Conservation (phyloP, 1,140 invertebrate species). For the Pseudachorutes palmiensis region DNA sequence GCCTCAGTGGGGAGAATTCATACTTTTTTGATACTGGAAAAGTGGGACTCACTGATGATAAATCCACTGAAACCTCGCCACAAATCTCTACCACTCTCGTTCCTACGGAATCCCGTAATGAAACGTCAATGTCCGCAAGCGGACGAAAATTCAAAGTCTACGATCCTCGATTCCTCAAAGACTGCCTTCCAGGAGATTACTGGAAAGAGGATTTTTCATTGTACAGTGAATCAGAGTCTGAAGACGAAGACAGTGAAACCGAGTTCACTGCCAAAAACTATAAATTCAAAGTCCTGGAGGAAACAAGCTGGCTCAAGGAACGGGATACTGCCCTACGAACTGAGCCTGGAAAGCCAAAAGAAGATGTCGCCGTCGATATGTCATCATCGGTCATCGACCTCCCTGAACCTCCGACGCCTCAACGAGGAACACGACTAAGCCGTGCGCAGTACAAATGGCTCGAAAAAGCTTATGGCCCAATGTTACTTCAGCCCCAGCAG, state of each 20-base stretch:
- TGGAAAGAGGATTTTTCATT: background rate
- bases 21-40: too few species aligned
- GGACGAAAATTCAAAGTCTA: too few species aligned
- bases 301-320: background rate
- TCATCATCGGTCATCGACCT: too few species aligned
- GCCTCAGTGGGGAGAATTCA: too few species aligned
- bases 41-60: too few species aligned
- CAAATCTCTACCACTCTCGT: too few species aligned
- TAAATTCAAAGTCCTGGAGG: background rate
- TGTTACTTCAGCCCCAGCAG: background rate
- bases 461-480: background rate
- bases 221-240: background rate
- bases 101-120: too few species aligned
- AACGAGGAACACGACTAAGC: background rate
- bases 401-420: too few species aligned
- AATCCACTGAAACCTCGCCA: too few species aligned
- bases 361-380: background rate
- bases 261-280: background rate
- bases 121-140: too few species aligned
- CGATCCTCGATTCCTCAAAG: too few species aligned
- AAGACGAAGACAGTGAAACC: background rate
- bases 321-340: background rate
- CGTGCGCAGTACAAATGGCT: background rate
- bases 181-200: background rate
- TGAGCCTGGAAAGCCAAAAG: background rate